These are phyloP conservation scores for Ptyas mucosa DNA, from an alignment of 2,113 vertebrate genomes.

Conservation along the genomic window DNA sequence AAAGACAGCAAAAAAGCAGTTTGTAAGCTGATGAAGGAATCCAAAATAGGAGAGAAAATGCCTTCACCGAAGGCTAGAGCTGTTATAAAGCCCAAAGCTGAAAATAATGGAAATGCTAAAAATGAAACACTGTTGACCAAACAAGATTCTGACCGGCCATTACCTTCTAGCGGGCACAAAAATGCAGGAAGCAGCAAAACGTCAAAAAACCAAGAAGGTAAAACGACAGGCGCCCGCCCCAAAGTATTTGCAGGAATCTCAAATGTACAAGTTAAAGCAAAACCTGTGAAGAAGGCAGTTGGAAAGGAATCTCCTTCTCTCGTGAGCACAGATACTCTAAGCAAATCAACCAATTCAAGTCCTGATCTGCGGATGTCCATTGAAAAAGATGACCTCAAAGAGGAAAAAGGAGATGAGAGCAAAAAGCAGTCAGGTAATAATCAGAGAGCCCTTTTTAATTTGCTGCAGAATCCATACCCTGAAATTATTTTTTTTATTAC, in stretches of 20 bases:
- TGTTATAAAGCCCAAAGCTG: constrained; percentile 69
- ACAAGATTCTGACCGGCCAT: constrained; percentile 64
- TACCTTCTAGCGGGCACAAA: constrained; percentile 68
- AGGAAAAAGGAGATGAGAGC: constrained; percentile 61
- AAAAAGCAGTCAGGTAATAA: constrained; percentile 57
- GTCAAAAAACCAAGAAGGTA: constrained; percentile 74
- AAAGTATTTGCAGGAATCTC: constrained; percentile 74
- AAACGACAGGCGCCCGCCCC: constrained; percentile 78
- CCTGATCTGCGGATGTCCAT: constrained; percentile 45
- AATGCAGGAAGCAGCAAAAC: constrained; percentile 68
- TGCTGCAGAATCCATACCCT: constrained; percentile 14
- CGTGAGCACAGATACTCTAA: constrained; percentile 41
- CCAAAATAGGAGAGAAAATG: constrained; percentile 73
- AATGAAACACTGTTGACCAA: constrained; percentile 62
- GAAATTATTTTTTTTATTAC: constrained; percentile 28
- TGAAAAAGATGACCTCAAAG: constrained; percentile 58
- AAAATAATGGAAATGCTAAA: constrained; percentile 73
- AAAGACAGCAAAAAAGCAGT: constrained; percentile 75
- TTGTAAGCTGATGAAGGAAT: constrained; percentile 68
- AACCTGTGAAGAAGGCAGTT: constrained; percentile 68
- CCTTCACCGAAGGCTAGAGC: constrained; percentile 77
- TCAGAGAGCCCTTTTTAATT: constrained; percentile 11
- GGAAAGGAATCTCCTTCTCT: constrained; percentile 69
- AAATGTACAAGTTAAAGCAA: constrained; percentile 67
- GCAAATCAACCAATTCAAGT: constrained; percentile 59